Evolutionary conservation across 2,888 invertebrate genomes (phyloP).

Genomic region (Synergus umbraculus): DNA sequence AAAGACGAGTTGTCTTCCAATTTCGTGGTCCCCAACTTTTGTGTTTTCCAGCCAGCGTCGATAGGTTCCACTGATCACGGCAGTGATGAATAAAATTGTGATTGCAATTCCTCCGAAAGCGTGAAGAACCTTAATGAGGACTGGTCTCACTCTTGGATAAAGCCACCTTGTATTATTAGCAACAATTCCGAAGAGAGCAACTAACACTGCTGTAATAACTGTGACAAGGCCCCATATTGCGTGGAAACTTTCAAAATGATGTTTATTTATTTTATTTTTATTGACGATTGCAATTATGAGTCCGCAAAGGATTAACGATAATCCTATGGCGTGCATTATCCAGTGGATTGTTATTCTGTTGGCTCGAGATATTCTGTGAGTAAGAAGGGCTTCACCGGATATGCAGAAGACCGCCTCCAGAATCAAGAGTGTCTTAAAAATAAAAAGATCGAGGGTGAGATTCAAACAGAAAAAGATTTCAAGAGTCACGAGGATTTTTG

Average conservation of each 20-base stretch:
- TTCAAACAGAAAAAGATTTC: background rate
- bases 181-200: constrained; percentile 65
- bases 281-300: constrained; percentile 66
- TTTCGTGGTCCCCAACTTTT: constrained; percentile 53
- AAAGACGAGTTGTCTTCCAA: constrained; percentile 64
- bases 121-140: constrained; percentile 69
- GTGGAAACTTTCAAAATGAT: constrained; percentile 68
- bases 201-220: constrained; percentile 61
- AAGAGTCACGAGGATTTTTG: background rate
- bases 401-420: constrained; percentile 68
- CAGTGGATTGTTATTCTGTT: constrained; percentile 70
- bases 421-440: constrained; percentile 12
- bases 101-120: constrained; percentile 67
- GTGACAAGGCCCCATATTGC: constrained; percentile 67
- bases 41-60: constrained; percentile 59
- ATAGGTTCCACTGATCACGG: constrained; percentile 70
- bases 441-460: background rate
- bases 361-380: constrained; percentile 59
- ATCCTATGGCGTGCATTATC: constrained; percentile 67
- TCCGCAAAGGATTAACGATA: constrained; percentile 64
- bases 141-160: constrained; percentile 67
- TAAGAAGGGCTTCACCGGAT: constrained; percentile 70
- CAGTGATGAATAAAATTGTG: constrained; percentile 66
- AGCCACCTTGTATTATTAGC: constrained; percentile 71
- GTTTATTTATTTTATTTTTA: constrained; percentile 57